Evolutionary conservation across 2,113 vertebrate genomes (phyloP).

Genomic region (Psittacula cyanocephala): DNA sequence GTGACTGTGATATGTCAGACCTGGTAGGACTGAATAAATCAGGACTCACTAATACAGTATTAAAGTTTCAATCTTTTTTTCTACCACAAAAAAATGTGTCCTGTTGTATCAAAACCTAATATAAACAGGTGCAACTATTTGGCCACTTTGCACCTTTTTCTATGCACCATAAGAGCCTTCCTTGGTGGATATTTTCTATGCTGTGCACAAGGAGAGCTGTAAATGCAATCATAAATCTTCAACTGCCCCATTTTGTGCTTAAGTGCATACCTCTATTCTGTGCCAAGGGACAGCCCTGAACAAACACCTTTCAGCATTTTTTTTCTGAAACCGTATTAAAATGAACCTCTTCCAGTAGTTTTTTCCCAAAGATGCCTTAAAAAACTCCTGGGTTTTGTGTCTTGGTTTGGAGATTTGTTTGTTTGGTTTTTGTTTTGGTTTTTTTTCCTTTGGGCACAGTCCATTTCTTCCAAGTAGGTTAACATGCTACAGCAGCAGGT

Average conservation of each 20-base stretch:
- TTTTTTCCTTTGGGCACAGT: rapidly evolving
- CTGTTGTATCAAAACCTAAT: neutral
- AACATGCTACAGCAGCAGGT: neutral
- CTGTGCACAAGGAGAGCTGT: neutral
- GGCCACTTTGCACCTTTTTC: neutral
- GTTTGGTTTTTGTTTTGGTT: neutral
- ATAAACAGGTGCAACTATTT: neutral
- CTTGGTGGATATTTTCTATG: neutral
- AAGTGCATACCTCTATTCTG: neutral
- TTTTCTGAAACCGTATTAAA: neutral
- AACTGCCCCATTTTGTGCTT: neutral
- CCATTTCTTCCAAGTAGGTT: neutral
- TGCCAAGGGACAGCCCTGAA: neutral
- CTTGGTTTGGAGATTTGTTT: neutral
- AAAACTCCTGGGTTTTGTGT: neutral
- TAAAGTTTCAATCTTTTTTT: neutral
- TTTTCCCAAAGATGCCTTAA: neutral
- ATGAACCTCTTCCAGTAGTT: neutral
- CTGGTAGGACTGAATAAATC: neutral
- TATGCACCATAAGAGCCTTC: neutral
- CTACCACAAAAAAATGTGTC: neutral
- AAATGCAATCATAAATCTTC: neutral
- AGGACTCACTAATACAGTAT: neutral
- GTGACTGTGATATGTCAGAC: neutral
- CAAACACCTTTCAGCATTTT: neutral